Percentiles rank a stretch among this genome's conserved stretches.
These are phyloP conservation scores for Calcarius lapponicus DNA, from an alignment of 2,797 vertebrate genomes.

Conservation along the genomic window DNA sequence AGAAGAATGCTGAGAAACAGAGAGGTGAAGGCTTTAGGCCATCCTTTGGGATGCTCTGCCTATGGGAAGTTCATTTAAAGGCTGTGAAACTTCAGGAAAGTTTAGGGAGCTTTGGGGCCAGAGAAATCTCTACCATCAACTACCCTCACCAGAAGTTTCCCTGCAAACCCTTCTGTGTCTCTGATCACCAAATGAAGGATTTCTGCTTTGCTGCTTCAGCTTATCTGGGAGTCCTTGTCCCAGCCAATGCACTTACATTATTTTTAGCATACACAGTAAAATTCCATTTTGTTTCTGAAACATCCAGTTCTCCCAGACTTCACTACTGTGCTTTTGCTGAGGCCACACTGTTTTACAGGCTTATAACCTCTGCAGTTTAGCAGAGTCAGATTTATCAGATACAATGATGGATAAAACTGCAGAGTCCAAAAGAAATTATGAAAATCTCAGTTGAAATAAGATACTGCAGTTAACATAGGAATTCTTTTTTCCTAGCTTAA, in stretches of 20 bases:
- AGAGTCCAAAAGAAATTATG: slow-evolving; percentile 11
- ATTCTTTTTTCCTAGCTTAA: neutral
- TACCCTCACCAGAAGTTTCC: neutral
- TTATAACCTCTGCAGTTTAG: slow-evolving; percentile 24
- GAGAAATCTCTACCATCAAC: neutral
- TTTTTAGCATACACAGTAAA: slow-evolving; percentile 47
- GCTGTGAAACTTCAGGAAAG: neutral
- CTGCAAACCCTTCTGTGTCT: neutral
- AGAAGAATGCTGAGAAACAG: neutral
- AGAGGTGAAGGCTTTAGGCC: neutral
- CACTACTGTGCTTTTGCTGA: slow-evolving; percentile 12
- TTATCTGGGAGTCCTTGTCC: slow-evolving; percentile 14
- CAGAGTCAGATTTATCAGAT: slow-evolving; percentile 15
- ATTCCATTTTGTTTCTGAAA: slow-evolving; percentile 49
- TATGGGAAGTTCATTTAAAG: neutral
- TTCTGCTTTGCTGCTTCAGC: slow-evolving; percentile 50
- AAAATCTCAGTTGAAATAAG: neutral
- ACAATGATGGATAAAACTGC: neutral
- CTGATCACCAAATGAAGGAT: neutral
- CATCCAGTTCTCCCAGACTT: neutral
- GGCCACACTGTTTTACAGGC: neutral
- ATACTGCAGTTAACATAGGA: neutral
- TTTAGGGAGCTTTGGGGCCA: neutral
- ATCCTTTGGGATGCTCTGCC: neutral
- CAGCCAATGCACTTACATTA: slow-evolving; percentile 29